A percentile compares a stretch with the other conserved stretches of the same genome.
Conservation (phyloP, 2,888 invertebrate species). For the Drosophila recens region DNA sequence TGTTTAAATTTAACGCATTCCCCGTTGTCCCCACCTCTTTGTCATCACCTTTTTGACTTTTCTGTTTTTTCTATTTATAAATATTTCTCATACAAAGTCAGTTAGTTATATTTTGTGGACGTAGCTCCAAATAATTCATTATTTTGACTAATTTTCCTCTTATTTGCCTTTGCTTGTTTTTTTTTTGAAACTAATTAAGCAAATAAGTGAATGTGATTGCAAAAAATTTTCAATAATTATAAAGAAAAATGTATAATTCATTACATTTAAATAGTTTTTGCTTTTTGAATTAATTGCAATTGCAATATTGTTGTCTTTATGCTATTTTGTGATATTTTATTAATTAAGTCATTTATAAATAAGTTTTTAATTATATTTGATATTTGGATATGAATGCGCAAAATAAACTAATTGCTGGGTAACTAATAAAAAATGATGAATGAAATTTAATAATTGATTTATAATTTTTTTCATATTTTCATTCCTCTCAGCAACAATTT, state of each 20-base stretch:
- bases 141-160: slow-evolving; percentile 7
- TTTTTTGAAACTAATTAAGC: slow-evolving; percentile 13
- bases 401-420: background rate
- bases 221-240: background rate
- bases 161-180: background rate
- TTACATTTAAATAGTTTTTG: background rate
- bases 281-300: background rate
- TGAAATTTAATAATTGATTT: background rate
- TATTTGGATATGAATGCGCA: background rate
- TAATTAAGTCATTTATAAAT: background rate
- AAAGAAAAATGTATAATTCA: background rate
- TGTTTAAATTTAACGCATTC: slow-evolving; percentile 78
- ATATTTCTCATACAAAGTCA: slow-evolving; percentile 39
- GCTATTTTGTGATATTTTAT: background rate
- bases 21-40: slow-evolving; percentile 9
- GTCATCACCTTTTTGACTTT: slow-evolving; percentile 7
- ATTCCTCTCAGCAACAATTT: background rate
- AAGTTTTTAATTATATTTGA: background rate
- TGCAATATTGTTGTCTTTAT: background rate
- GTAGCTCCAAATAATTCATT: slow-evolving; percentile 34
- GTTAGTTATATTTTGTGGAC: slow-evolving; percentile 31
- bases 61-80: slow-evolving; percentile 31
- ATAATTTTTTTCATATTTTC: no score
- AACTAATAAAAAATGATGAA: background rate
- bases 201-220: slow-evolving; percentile 13